These are phyloP conservation scores for Calycopis cecrops DNA, from an alignment of 1,140 invertebrate species.

Conservation along the genomic window DNA sequence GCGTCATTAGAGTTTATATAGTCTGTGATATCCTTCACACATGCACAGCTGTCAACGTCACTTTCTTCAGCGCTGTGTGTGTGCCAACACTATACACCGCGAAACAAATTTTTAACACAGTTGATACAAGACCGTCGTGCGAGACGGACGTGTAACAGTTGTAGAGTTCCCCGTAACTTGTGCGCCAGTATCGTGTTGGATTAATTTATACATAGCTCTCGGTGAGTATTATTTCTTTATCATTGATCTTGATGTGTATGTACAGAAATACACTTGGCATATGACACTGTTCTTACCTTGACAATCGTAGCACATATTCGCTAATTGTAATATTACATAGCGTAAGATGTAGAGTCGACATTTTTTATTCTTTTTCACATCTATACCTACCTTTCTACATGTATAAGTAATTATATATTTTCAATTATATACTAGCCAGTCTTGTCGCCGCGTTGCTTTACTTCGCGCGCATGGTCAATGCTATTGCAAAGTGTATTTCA, in stretches of 20 bases:
- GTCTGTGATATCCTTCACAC: constrained; percentile 26
- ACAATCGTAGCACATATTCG: constrained; percentile 24
- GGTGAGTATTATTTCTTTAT: constrained; percentile 45
- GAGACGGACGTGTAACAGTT: constrained; percentile 36
- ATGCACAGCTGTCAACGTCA: constrained; percentile 32
- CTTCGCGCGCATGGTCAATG: constrained; percentile 8
- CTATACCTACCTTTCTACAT: no score
- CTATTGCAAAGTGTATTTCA: constrained; percentile 8
- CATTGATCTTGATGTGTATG: constrained; percentile 41
- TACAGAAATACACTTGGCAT: constrained; percentile 61
- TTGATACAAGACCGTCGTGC: constrained; percentile 42
- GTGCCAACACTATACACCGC: constrained; percentile 26
- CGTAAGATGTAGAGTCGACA: constrained; percentile 8
- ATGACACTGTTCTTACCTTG: constrained; percentile 32
- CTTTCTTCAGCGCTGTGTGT: constrained; percentile 39
- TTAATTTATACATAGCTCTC: constrained; percentile 36
- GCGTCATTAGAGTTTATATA: constrained; percentile 34
- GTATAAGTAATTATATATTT: no score
- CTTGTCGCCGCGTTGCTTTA: background rate
- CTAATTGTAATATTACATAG: constrained; percentile 21
- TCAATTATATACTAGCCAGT: background rate
- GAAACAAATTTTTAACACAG: constrained; percentile 49
- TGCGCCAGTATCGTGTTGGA: constrained; percentile 45
- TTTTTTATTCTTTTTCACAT: constrained; percentile 19
- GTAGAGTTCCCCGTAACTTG: constrained; percentile 29